Percentiles rank a stretch among this genome's conserved stretches.
These are phyloP conservation scores for Cephus nigrinus DNA, from an alignment of 2,888 invertebrate species.

Conservation along the genomic window DNA sequence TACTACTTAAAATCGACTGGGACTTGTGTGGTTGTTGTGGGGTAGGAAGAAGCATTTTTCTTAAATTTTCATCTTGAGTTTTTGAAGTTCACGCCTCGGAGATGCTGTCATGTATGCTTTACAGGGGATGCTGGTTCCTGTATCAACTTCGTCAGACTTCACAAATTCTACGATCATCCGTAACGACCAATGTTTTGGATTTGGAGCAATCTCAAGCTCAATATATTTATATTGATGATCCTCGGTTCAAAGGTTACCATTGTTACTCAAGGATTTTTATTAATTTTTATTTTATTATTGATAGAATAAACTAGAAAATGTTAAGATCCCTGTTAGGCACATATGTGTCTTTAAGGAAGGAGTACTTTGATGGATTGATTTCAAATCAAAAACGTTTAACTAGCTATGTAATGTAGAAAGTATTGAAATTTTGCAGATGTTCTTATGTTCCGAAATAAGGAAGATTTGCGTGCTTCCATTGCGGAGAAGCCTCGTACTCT, in stretches of 20 bases:
- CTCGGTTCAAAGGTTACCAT: constrained; percentile 55
- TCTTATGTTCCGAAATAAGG: constrained; percentile 38
- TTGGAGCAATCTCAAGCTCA: constrained; percentile 65
- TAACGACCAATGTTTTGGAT: constrained; percentile 62
- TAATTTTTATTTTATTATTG: neutral
- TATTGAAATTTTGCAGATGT: constrained; percentile 3
- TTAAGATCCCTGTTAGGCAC: neutral
- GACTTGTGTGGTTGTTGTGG: constrained; percentile 48
- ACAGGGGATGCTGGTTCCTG: constrained; percentile 56
- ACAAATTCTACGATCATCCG: constrained; percentile 60
- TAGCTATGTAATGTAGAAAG: neutral
- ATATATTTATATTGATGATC: constrained; percentile 71
- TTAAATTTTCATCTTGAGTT: neutral
- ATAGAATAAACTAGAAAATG: neutral
- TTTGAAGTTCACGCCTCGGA: neutral
- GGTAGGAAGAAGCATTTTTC: constrained; percentile 42
- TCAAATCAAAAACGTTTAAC: no score
- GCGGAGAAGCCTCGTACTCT: constrained; percentile 39
- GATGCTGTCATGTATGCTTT: neutral
- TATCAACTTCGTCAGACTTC: constrained; percentile 56
- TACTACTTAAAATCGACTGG: constrained; percentile 54
- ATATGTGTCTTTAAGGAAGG: no score
- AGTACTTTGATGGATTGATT: no score
- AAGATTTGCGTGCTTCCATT: constrained; percentile 40
- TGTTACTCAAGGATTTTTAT: neutral